Conservation (phyloP, 1,140 invertebrate species). For the Cydia strobilella region DNA sequence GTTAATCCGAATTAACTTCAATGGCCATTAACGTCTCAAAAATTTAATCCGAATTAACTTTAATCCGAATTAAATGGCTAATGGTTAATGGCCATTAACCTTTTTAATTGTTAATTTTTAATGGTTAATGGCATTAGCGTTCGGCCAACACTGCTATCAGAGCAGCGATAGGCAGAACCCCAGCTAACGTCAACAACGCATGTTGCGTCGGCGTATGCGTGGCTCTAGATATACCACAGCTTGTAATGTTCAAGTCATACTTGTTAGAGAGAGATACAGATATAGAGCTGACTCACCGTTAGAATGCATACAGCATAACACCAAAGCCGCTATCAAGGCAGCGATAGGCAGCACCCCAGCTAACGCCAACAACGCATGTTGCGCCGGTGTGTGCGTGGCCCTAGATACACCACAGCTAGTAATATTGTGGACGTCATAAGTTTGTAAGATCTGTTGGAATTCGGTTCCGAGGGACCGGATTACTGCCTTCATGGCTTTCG, state of each 20-base stretch:
- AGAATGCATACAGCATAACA: constrained; percentile 64
- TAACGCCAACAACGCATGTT: constrained; percentile 55
- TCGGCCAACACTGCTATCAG: constrained; percentile 49
- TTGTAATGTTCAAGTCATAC: constrained; percentile 48
- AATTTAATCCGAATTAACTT: too few species aligned
- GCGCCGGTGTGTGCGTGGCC: constrained; percentile 44
- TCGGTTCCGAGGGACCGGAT: constrained; percentile 56
- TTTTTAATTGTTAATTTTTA: too few species aligned
- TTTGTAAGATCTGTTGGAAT: constrained; percentile 56
- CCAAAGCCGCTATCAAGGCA: constrained; percentile 52
- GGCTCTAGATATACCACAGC: constrained; percentile 47
- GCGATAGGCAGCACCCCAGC: constrained; percentile 57
- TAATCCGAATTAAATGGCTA: too few species aligned
- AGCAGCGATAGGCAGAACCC: constrained; percentile 51
- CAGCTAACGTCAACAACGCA: constrained; percentile 58
- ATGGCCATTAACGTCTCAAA: too few species aligned
- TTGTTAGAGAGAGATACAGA: not conserved
- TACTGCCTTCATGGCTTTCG: constrained; percentile 59
- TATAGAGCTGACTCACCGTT: constrained; percentile 44
- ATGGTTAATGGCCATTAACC: too few species aligned
- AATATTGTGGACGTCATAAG: constrained; percentile 57
- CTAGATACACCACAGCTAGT: constrained; percentile 51
- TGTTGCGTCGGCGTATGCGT: constrained; percentile 46
- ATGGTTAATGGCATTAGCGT: too few species aligned
- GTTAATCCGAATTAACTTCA: too few species aligned